Percentiles rank a stretch among this genome's conserved stretches.
These are phyloP conservation scores for Pterocles orientalis DNA, from an alignment of 2,113 vertebrate species.

Conservation along the genomic window DNA sequence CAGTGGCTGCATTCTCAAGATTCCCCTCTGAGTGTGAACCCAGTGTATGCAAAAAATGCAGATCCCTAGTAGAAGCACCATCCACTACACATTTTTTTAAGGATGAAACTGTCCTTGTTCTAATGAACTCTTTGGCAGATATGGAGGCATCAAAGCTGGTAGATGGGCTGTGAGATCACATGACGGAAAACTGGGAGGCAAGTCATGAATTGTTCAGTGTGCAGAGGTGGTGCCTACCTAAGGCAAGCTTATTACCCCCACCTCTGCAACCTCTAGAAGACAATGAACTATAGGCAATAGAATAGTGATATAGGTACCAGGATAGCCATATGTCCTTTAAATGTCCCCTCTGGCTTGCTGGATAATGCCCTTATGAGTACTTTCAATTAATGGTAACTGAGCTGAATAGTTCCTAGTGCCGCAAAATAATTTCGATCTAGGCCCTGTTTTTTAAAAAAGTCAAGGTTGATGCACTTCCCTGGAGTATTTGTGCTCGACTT, in stretches of 20 bases:
- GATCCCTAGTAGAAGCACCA: neutral
- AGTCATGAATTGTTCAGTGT: neutral
- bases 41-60: neutral
- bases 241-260: neutral
- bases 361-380: neutral
- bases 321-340: neutral
- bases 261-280: neutral
- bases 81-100: neutral
- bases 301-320: neutral
- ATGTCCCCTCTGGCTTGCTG: neutral
- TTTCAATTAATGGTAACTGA: neutral
- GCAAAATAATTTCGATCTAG: neutral
- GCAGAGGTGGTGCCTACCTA: neutral
- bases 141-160: neutral
- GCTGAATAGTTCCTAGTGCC: neutral
- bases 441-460: neutral
- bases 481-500: accelerated
- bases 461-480: neutral
- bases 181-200: neutral
- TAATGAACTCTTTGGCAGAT: neutral
- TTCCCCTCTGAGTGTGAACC: neutral
- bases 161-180: accelerated
- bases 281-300: neutral
- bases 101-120: neutral
- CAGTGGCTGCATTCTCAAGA: neutral